These are phyloP conservation scores for Drosophila busckii DNA, from an alignment of 1,140 invertebrate genomes.

Conservation along the genomic window DNA sequence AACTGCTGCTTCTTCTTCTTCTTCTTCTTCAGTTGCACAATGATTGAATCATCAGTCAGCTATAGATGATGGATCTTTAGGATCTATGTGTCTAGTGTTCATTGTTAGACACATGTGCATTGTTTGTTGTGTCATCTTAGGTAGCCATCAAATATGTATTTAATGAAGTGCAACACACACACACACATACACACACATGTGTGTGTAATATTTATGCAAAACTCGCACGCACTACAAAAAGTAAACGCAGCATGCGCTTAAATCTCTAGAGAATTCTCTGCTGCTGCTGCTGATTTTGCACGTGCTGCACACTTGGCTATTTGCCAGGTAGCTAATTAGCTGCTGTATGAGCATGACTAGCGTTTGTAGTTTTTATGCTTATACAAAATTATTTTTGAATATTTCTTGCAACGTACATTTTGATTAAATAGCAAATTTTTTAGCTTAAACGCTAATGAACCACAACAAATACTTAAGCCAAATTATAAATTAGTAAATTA, in stretches of 20 bases:
- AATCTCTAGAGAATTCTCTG: slow-evolving; percentile 8
- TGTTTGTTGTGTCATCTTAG: slow-evolving; percentile 26
- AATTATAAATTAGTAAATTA: too few relatives aligned
- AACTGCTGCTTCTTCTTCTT: not conserved
- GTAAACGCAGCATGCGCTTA: slow-evolving; percentile 18
- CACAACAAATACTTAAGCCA: too few relatives aligned
- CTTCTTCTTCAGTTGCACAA: slow-evolving; percentile 31
- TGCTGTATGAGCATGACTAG: too few relatives aligned
- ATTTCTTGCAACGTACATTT: too few relatives aligned
- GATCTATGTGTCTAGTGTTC: not conserved
- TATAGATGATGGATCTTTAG: slow-evolving; percentile 10
- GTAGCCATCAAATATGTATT: slow-evolving; percentile 49
- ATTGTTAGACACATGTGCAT: not conserved
- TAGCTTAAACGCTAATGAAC: too few relatives aligned
- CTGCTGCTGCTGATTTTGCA: slow-evolving; percentile 13
- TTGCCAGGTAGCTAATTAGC: too few relatives aligned
- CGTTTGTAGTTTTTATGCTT: too few relatives aligned
- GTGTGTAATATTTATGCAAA: slow-evolving; percentile 59
- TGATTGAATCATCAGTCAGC: slow-evolving; percentile 59
- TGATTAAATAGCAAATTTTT: too few relatives aligned
- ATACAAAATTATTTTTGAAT: too few relatives aligned
- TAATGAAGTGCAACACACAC: slow-evolving; percentile 56
- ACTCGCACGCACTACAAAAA: slow-evolving; percentile 13
- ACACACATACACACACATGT: slow-evolving; percentile 3
- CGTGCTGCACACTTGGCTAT: too few relatives aligned